Conservation (phyloP, 1,140 invertebrate species). For the Pararge aegeria region DNA sequence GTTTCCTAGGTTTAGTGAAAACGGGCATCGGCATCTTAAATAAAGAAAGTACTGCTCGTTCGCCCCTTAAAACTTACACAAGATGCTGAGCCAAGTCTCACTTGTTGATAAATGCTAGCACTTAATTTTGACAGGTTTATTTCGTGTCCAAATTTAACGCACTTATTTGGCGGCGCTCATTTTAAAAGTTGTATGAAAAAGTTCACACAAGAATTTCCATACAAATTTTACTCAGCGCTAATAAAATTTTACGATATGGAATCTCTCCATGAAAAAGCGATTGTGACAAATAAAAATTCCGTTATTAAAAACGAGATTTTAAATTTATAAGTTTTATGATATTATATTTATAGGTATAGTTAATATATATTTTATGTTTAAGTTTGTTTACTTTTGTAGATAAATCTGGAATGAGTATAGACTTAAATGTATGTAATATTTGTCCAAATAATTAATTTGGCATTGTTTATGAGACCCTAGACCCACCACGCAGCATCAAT, state of each 20-base stretch:
- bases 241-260: neutral
- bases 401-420: too few relatives aligned
- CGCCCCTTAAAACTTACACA: slow-evolving; percentile 12
- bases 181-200: slow-evolving; percentile 6
- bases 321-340: neutral
- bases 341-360: neutral
- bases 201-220: neutral
- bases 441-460: too few relatives aligned
- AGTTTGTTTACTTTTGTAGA: neutral
- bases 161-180: slow-evolving; percentile 19
- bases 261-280: neutral
- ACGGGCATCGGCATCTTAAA: neutral
- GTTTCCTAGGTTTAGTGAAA: too few relatives aligned
- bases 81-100: slow-evolving; percentile 29
- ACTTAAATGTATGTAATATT: too few relatives aligned
- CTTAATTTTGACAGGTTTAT: slow-evolving; percentile 34
- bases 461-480: too few relatives aligned
- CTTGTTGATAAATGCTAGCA: slow-evolving; percentile 36
- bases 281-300: slow-evolving; percentile 1
- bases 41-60: neutral
- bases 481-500: too few relatives aligned
- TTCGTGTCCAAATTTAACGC: slow-evolving; percentile 25
- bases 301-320: neutral
- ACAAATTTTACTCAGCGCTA: neutral
- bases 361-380: neutral